Evolutionary conservation across 2,888 invertebrate species (phyloP).

Genomic region (Tethea ocularis): DNA sequence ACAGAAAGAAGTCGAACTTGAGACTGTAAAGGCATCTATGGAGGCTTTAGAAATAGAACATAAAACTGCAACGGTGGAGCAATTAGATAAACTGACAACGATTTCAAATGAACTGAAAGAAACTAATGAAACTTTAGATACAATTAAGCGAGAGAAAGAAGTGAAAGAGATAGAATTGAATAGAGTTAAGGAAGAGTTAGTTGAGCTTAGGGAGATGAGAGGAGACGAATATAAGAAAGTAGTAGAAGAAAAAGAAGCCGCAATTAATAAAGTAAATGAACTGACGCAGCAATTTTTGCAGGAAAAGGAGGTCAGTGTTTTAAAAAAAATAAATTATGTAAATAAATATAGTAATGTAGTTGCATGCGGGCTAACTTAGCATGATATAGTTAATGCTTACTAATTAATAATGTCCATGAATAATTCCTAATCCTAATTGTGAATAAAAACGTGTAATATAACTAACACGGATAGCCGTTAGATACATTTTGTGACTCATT

Average conservation of each 20-base stretch:
- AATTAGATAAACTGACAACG: slow-evolving; percentile 64
- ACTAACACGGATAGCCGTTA: not conserved
- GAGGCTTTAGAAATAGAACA: slow-evolving; percentile 75
- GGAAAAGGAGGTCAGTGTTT: slow-evolving; percentile 73
- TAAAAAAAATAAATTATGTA: slow-evolving; percentile 13
- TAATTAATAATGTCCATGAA: not conserved
- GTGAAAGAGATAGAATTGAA: slow-evolving; percentile 63
- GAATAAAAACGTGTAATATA: not conserved
- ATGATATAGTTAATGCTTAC: not conserved
- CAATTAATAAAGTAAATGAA: slow-evolving; percentile 59
- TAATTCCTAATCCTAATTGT: not conserved
- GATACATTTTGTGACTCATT: not conserved
- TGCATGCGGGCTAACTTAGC: not conserved
- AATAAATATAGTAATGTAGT: slow-evolving; percentile 7
- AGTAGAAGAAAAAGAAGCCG: slow-evolving; percentile 66
- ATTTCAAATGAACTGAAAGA: slow-evolving; percentile 69
- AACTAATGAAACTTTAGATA: slow-evolving; percentile 61
- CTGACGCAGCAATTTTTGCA: slow-evolving; percentile 60
- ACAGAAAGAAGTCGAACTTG: slow-evolving; percentile 80
- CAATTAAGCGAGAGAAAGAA: slow-evolving; percentile 58
- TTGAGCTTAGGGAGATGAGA: slow-evolving; percentile 62
- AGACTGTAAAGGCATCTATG: slow-evolving; percentile 70
- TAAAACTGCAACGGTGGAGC: slow-evolving; percentile 67
- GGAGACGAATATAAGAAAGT: slow-evolving; percentile 71
- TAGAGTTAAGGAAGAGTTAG: slow-evolving; percentile 66